These are phyloP conservation scores for Zaprionus nigranus DNA, from an alignment of 1,140 invertebrate species.

Conservation along the genomic window DNA sequence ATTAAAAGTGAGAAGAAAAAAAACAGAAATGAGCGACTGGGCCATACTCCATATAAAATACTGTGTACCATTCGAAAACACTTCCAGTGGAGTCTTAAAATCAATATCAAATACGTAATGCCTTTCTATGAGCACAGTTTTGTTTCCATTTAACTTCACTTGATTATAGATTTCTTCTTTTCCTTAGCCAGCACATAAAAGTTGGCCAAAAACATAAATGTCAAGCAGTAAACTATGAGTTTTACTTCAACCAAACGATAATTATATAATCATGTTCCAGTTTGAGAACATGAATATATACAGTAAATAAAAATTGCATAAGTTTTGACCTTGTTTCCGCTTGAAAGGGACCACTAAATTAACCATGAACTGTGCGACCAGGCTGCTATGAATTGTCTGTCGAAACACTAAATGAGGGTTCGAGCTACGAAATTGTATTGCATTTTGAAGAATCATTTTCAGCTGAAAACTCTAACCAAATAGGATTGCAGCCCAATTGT, in stretches of 20 bases:
- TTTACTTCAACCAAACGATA: neutral
- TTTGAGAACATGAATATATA: neutral
- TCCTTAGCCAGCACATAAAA: no score
- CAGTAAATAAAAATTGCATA: neutral
- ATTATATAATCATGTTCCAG: neutral
- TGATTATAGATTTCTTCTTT: no score
- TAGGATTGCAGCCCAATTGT: neutral
- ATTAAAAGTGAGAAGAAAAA: constrained; percentile 48
- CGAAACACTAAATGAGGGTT: neutral
- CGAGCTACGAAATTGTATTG: neutral
- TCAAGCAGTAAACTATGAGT: neutral
- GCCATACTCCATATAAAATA: neutral
- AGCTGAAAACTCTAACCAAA: neutral
- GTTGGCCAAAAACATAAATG: no score
- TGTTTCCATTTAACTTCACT: no score
- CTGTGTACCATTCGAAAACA: no score
- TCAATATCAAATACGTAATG: no score
- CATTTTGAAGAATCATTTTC: neutral
- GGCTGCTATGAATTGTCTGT: neutral
- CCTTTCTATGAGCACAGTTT: no score
- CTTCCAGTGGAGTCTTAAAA: no score
- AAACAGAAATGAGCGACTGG: neutral
- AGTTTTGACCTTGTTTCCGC: neutral
- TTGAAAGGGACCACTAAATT: neutral
- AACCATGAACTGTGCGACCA: neutral